A percentile compares a stretch with the other conserved stretches of the same genome.
Conservation (phyloP, 2,797 vertebrate genomes). For the Uromys caudimaculatus region DNA sequence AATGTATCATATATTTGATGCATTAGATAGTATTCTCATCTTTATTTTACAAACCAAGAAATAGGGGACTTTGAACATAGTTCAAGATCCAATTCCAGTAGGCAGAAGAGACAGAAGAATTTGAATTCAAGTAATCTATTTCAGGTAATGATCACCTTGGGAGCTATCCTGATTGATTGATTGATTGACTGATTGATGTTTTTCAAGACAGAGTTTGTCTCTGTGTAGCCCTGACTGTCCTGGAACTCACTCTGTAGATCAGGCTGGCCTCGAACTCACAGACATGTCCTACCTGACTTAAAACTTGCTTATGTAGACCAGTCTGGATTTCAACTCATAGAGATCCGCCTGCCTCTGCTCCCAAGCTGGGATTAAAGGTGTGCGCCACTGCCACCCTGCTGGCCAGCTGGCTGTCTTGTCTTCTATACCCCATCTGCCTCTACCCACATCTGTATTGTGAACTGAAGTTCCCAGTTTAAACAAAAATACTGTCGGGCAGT, state of each 20-base stretch:
- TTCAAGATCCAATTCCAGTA: neutral
- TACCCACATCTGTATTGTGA: neutral
- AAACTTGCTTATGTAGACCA: too few species aligned
- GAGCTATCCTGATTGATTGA: neutral
- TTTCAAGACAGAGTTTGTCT: too few species aligned
- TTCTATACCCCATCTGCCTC: neutral
- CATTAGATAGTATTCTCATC: neutral
- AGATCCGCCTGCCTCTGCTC: too few species aligned
- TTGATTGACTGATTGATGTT: too few species aligned
- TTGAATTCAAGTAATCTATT: neutral
- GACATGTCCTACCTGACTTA: too few species aligned
- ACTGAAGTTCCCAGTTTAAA: neutral
- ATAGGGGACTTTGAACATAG: neutral
- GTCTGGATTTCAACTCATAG: too few species aligned
- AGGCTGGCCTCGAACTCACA: too few species aligned
- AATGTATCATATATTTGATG: neutral
- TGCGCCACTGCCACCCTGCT: too few species aligned
- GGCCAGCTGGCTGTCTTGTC: neutral
- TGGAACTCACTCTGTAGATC: too few species aligned
- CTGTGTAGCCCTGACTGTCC: too few species aligned
- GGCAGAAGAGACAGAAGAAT: neutral
- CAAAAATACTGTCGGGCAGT: too few species aligned
- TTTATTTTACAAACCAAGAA: neutral
- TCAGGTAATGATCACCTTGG: neutral
- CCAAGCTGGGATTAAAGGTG: too few species aligned